These are phyloP conservation scores for Pseudotriccus pelzelni DNA, from an alignment of 2,797 vertebrate genomes.

Conservation along the genomic window DNA sequence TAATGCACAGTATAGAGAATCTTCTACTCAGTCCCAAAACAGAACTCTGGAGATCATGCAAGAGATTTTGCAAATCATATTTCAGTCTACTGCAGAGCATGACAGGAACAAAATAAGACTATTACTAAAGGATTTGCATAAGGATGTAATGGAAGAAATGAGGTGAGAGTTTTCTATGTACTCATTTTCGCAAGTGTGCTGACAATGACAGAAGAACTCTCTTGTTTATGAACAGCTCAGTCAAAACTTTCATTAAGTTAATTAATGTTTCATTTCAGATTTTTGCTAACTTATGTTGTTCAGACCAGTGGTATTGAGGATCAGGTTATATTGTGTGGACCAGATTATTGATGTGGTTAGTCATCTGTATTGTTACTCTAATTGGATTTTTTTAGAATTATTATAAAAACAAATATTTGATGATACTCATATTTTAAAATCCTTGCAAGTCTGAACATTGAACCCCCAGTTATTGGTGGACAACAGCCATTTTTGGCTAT, in stretches of 20 bases:
- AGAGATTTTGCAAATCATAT: conserved; percentile 13
- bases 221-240: background rate
- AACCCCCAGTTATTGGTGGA: background rate
- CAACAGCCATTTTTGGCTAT: background rate
- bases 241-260: background rate
- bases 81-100: background rate
- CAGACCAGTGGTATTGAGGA: background rate
- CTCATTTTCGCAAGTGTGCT: background rate
- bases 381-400: background rate
- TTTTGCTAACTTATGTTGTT: background rate
- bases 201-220: background rate
- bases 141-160: background rate
- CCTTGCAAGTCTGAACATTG: background rate
- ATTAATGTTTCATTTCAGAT: background rate
- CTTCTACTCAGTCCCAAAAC: background rate
- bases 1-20: background rate
- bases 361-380: background rate
- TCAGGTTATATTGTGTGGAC: background rate
- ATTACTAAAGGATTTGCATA: conserved; percentile 2
- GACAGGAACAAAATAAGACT: background rate
- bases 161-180: conserved; percentile 50
- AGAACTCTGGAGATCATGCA: background rate
- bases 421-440: background rate
- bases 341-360: background rate
- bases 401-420: background rate